Base-by-base conservation (phyloP, 2,888 invertebrate genomes). In the Ormyrus nitidulus region DNA sequence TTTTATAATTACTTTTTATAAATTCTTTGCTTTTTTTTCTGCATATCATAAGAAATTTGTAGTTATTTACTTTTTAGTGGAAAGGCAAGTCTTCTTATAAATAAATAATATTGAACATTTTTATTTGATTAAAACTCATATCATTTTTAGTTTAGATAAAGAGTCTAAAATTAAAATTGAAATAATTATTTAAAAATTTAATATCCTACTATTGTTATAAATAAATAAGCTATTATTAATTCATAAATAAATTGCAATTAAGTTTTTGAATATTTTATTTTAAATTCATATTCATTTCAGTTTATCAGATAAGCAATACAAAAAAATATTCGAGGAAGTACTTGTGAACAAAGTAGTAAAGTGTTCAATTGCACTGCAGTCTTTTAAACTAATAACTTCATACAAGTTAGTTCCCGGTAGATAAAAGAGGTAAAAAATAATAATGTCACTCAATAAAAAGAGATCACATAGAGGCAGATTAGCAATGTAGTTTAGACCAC, bases 401-500 rank as follows among this genome's bases (percentile, higher is more conserved):
- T 66, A 13, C 2, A 59, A 11, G 9, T 11, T 54, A 61, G 5
- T 78, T 66, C 19, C 9, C 59, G 59, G 8, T 6, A 65, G 59
- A 70, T 69, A 44, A 69, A 34, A 62, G 13, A 76, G 5, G 54
- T 54, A 59, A 58, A 74, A 77, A 76, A 49, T 74, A 65, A 70
- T 75, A 68, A 61, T 72, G 13, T 61, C 58, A 66, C 53, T 68
- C 56, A 13, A 68, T 66, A 71, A 68, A 51, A 62, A 80, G 49
- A 49, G 70, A 72, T 80, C 62, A 54, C n/a, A 58, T 10, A 71
- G 34, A 70, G 56, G 76, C 75, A 81, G 72, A 78, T 78, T 78
- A 81, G 75, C 62, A 66, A 66, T 71, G 56, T 71, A 66, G 71
- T 75, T 78, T 65, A 75, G 70, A 62, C 71, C 76, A 79, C 71